phyloP scores from a whole-genome alignment of 2,113 vertebrate species.

The Heterotis niloticus region DNA sequence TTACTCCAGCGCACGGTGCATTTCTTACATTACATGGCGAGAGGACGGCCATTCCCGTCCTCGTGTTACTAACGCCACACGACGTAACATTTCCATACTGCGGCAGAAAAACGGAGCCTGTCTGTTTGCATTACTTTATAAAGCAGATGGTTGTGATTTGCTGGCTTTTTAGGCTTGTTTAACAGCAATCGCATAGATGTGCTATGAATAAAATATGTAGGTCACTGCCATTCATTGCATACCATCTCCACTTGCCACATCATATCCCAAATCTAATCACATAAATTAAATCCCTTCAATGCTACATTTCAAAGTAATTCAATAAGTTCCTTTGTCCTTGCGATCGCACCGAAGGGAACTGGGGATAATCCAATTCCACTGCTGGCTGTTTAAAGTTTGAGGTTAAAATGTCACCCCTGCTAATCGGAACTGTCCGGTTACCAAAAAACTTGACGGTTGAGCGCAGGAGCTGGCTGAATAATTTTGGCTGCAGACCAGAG shows the following conservation, averaged over 20 bases:
- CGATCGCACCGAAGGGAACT: constrained; percentile 1
- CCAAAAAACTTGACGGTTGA: neutral
- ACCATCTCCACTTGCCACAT: constrained; percentile 19
- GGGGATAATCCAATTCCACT: neutral
- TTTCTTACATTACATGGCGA: too few relatives aligned
- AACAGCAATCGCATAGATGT: neutral
- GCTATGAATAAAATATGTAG: too few relatives aligned
- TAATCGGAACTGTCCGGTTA: neutral
- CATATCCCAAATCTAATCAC: neutral
- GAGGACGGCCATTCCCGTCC: too few relatives aligned
- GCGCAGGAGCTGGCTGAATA: neutral
- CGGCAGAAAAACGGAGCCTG: neutral
- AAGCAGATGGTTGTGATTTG: neutral
- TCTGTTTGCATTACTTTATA: neutral
- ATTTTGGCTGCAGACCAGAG: neutral
- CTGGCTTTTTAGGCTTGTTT: too few relatives aligned
- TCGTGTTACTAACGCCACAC: neutral
- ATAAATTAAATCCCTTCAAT: constrained; percentile 32
- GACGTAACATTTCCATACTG: neutral
- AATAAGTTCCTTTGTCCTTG: constrained; percentile 30
- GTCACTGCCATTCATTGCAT: constrained; percentile 25
- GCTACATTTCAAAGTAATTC: constrained; percentile 26
- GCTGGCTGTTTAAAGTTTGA: neutral
- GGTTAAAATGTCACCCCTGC: neutral
- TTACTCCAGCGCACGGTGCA: neutral